Evolutionary conservation across 2,113 vertebrate genomes (phyloP).

Genomic region (Phylloscopus trochilus): DNA sequence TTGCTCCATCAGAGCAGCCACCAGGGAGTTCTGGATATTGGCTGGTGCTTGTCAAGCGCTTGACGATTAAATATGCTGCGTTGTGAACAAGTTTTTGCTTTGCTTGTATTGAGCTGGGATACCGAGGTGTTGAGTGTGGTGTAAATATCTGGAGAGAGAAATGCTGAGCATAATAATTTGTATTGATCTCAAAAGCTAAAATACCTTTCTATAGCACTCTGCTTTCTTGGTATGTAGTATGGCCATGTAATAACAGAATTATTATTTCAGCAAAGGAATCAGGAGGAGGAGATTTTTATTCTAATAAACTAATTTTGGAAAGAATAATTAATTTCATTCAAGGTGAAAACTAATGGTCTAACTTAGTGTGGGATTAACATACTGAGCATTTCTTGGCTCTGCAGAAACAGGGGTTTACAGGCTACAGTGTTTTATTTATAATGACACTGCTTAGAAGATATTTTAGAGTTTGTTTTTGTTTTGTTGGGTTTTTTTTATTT

Average conservation of each 20-base stretch:
- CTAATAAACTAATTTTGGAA: background rate
- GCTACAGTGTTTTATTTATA: background rate
- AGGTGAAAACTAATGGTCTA: background rate
- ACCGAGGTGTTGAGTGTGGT: background rate
- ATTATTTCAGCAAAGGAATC: background rate
- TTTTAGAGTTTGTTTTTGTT: background rate
- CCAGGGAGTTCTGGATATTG: background rate
- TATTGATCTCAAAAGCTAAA: constrained; percentile 28
- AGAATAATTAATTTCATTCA: background rate
- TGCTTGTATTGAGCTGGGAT: background rate
- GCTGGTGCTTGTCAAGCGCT: constrained; percentile 27
- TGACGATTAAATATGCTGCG: background rate
- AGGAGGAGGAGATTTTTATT: background rate
- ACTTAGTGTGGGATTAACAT: background rate
- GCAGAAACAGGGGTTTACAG: background rate
- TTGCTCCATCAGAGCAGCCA: background rate
- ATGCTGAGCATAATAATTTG: background rate
- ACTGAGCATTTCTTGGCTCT: background rate
- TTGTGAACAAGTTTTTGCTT: constrained; percentile 14
- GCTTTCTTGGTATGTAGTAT: background rate
- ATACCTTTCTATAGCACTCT: background rate
- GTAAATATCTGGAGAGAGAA: constrained; percentile 12
- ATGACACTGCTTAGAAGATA: background rate
- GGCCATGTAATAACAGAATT: background rate
- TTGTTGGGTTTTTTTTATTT: background rate